Percentiles rank a stretch among this genome's conserved stretches.
phyloP scores from a whole-genome alignment of 1,140 invertebrate genomes.

The Megalonaias nervosa region DNA sequence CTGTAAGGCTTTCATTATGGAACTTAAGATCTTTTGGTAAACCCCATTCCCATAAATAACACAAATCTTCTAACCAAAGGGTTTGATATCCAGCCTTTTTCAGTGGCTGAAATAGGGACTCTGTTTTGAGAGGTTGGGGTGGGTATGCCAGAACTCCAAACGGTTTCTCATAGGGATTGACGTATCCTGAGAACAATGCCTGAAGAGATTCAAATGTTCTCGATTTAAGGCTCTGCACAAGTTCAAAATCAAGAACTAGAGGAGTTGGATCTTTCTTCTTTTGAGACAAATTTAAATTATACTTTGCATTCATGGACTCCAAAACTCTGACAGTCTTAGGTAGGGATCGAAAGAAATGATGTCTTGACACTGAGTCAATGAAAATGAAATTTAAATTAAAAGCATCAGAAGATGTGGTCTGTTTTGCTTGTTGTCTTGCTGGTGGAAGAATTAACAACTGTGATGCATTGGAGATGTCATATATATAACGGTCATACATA shows the following conservation, averaged over 20 bases:
- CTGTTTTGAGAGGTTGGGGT: conserved; percentile 46
- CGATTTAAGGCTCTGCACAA: conserved; percentile 62
- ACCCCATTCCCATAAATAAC: conserved; percentile 68
- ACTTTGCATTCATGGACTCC: conserved; percentile 16
- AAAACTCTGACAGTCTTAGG: conserved; percentile 52
- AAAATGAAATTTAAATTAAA: conserved; percentile 66
- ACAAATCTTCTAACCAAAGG: conserved; percentile 68
- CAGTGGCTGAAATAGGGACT: conserved; percentile 49
- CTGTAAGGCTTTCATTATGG: conserved; percentile 44
- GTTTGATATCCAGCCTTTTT: conserved; percentile 56
- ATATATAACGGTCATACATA: too few species aligned
- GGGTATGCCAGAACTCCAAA: conserved; percentile 61
- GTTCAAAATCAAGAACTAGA: conserved; percentile 62
- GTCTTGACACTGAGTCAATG: conserved; percentile 65
- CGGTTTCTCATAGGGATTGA: conserved; percentile 55
- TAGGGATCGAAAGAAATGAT: conserved; percentile 67
- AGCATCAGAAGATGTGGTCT: too few species aligned
- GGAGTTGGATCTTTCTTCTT: not conserved
- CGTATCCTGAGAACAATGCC: conserved; percentile 47
- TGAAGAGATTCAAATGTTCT: conserved; percentile 66
- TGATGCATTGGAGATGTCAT: too few species aligned
- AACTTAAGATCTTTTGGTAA: conserved; percentile 64
- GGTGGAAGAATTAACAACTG: too few species aligned
- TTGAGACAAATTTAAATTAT: too few species aligned
- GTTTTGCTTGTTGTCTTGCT: too few species aligned